Evolutionary conservation across 2,797 vertebrate genomes (phyloP).

Genomic region (Percopsis omiscomaycus): DNA sequence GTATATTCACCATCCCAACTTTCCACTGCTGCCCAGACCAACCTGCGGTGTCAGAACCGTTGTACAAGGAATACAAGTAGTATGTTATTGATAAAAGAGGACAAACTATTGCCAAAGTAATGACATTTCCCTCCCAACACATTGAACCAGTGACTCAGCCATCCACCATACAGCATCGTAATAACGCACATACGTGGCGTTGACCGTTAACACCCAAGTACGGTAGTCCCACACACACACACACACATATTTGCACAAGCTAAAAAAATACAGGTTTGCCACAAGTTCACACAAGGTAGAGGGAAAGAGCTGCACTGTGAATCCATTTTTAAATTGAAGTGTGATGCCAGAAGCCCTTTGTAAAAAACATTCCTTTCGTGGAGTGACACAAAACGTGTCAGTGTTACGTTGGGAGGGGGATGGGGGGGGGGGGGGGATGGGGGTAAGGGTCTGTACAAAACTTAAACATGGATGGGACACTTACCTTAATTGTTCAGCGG

Average conservation of each 20-base stretch:
- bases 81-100: background rate
- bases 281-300: conserved; percentile 50
- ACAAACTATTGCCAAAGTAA: background rate
- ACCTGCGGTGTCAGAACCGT: no score
- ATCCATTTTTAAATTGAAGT: conserved; percentile 85
- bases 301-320: conserved; percentile 89
- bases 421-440: conserved; percentile 15
- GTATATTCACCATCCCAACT: no score
- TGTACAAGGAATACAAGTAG: no score
- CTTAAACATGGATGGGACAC: conserved; percentile 83
- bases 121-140: background rate
- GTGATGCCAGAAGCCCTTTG: conserved; percentile 95
- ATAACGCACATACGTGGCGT: conserved; percentile 38
- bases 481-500: conserved; percentile 90
- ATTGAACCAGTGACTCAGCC: conserved; percentile 52
- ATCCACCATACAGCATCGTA: conserved; percentile 27
- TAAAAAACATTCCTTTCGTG: conserved; percentile 68
- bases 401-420: conserved; percentile 26
- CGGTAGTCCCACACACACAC: conserved; percentile 53
- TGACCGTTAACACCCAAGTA: conserved; percentile 37
- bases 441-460: conserved; percentile 37
- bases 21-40: no score
- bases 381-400: conserved; percentile 45
- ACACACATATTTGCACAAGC: conserved; percentile 41
- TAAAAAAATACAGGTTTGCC: conserved; percentile 28